A percentile compares a stretch with the other conserved stretches of the same genome.
phyloP scores from a whole-genome alignment of 2,797 vertebrate species.

The Ctenosaura bakeri region DNA sequence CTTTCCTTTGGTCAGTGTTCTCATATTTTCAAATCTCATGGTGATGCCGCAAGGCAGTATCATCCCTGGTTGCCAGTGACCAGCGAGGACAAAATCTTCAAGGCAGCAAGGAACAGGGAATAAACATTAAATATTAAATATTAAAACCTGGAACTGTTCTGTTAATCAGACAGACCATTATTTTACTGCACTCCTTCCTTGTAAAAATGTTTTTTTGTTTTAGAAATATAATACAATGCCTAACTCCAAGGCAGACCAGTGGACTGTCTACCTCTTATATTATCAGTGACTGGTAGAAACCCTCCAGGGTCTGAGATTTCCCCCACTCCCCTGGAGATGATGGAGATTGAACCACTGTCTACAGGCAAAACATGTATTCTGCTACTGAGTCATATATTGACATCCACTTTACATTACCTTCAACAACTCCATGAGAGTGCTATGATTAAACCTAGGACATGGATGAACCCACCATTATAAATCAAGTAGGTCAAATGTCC shows the following conservation, averaged over 20 bases:
- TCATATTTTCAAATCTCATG: fast-evolving
- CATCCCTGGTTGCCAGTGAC: not conserved
- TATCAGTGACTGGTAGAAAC: not conserved
- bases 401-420: not conserved
- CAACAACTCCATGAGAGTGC: not conserved
- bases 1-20: conserved; percentile 5
- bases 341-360: not conserved
- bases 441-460: not conserved
- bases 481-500: not conserved
- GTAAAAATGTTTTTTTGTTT: not conserved
- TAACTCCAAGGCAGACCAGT: not conserved
- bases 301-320: not conserved
- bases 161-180: too few species aligned
- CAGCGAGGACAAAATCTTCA: conserved; percentile 3
- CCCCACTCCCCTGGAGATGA: not conserved
- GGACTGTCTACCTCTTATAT: not conserved
- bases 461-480: not conserved
- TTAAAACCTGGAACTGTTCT: not conserved
- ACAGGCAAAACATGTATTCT: not conserved
- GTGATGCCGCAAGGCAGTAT: not conserved
- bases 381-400: not conserved
- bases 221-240: not conserved
- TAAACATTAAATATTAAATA: conserved; percentile 23
- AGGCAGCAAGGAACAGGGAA: not conserved
- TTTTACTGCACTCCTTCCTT: too few species aligned